Evolutionary conservation across 35 echinoderm and acorn worm species (phyloP), one percentile per base, ranked within the genome.

Genomic region (Amphiura filiformis): DNA sequence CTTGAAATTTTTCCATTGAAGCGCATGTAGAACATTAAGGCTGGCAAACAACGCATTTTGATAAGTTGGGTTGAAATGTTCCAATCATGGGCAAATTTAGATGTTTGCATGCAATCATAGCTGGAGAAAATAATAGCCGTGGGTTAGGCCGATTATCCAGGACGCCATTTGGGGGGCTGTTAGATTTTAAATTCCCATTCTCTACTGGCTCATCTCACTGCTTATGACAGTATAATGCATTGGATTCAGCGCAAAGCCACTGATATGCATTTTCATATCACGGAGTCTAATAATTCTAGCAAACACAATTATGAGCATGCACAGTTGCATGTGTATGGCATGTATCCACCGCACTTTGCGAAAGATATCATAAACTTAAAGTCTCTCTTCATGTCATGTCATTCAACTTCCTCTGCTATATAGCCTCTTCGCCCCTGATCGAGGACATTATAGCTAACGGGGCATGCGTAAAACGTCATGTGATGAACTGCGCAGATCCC

Each of bases 181-280:
- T 70, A 70, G 28, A 70, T 70, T 70, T 70, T n/a, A 70, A 70
- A 70, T 70, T 70, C 61, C 61, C 41, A 47, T 47, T 47, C 41
- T 47, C 41, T 9, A 47, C 41, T 47, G 41, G 41, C 41, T 47
- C 7, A 47, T 47, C 41, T 47, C 4, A 9, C 17, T 47, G 41
- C 5, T 47, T 4, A 17, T 47, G 41, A 47, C 17, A 17, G 41
- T 47, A 17, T 47, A 17, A 47, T 47, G 44, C 41, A 47, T 47
- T 47, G 4, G 41, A 47, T 17, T 47, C 17, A 17, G 41, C 41
- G 41, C 41, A 47, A 47, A 47, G 17, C 17, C 41, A 47, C 41
- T 47, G 41, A 47, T 47, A 47, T 47, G 41, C 41, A 47, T 47
- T 47, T 47, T 47, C 41, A 47, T 47, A 9, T 47, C 5, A 47